Conservation (phyloP, 2,888 invertebrate species). For the Phortica okadai region DNA sequence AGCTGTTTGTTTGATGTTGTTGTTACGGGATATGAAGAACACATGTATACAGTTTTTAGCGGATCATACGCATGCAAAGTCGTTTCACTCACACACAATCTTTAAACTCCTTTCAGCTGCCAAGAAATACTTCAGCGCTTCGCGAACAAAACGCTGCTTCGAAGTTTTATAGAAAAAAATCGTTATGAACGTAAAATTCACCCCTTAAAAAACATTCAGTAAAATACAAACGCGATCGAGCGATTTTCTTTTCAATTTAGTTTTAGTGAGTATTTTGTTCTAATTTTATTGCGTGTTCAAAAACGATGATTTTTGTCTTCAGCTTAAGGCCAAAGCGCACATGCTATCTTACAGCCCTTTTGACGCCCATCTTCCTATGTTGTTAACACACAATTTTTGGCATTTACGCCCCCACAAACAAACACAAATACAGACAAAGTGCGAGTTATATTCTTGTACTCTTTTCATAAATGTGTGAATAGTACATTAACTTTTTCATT, state of each 20-base stretch:
- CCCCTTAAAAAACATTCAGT: too few species aligned
- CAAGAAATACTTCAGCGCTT: too few species aligned
- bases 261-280: slow-evolving; percentile 67
- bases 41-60: background rate
- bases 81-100: background rate
- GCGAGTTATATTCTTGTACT: too few species aligned
- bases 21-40: background rate
- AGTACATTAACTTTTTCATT: too few species aligned
- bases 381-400: slow-evolving; percentile 62
- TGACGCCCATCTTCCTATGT: slow-evolving; percentile 39
- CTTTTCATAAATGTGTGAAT: too few species aligned
- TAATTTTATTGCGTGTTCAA: slow-evolving; percentile 68
- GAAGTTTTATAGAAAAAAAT: too few species aligned
- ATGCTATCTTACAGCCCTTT: background rate
- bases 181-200: too few species aligned
- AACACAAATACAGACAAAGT: background rate
- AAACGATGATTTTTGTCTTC: slow-evolving; percentile 41
- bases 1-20: slow-evolving; percentile 20
- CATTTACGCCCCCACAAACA: slow-evolving; percentile 3
- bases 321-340: background rate
- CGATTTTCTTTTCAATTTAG: slow-evolving; percentile 70
- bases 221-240: background rate
- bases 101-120: background rate
- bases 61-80: background rate
- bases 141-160: too few species aligned